Conservation (phyloP, 2,797 vertebrate genomes). For the Carapus acus region DNA sequence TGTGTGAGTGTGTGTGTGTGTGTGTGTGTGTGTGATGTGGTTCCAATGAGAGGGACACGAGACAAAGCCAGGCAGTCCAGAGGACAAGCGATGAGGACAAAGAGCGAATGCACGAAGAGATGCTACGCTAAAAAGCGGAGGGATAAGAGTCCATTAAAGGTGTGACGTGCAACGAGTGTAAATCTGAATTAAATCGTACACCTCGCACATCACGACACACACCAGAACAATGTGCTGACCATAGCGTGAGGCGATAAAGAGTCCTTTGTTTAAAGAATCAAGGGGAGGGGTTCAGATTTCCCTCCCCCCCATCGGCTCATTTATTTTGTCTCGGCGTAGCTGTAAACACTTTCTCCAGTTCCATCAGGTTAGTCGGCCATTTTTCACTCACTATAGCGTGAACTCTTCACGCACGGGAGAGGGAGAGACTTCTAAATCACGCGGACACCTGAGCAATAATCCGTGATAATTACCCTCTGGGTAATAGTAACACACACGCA, state of each 20-base stretch:
- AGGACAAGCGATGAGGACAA: slow-evolving; percentile 12
- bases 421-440: slow-evolving; percentile 44
- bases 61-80: slow-evolving; percentile 13
- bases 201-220: slow-evolving; percentile 1
- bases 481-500: slow-evolving; percentile 28
- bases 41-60: slow-evolving; percentile 44
- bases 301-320: slow-evolving; percentile 31
- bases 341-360: slow-evolving; percentile 56
- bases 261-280: slow-evolving; percentile 36
- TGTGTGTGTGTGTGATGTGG: slow-evolving; percentile 54
- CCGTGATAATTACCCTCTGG: slow-evolving; percentile 32
- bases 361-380: slow-evolving; percentile 26
- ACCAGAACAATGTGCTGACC: slow-evolving; percentile 22
- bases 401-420: slow-evolving; percentile 9
- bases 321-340: slow-evolving; percentile 44
- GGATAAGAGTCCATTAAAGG: too few species aligned
- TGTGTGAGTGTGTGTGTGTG: slow-evolving; percentile 54
- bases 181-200: not conserved
- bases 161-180: too few species aligned
- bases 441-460: slow-evolving; percentile 32
- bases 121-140: too few species aligned
- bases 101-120: too few species aligned
- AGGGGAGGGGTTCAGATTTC: slow-evolving; percentile 31
- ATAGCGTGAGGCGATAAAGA: slow-evolving; percentile 34
- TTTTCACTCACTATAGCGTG: slow-evolving; percentile 32